Base-by-base conservation (phyloP, 2,888 invertebrate species). In the Rhagonycha fulva region DNA sequence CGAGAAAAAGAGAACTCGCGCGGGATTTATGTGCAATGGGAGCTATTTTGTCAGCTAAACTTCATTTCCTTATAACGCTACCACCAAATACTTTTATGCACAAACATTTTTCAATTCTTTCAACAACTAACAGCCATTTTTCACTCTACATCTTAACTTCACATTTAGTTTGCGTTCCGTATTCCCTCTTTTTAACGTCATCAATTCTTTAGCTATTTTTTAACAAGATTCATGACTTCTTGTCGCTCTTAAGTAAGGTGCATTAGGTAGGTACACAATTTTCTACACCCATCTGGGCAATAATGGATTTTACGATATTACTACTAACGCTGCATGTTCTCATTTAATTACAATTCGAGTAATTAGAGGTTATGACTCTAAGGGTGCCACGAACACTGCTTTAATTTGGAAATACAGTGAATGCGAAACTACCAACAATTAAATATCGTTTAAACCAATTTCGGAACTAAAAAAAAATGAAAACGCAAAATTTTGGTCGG, bases 311-410 rank as follows among this genome's bases (percentile, higher is more conserved):
- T 4, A 66, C 24, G 63, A 23, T 66, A 66, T 66, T 24, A 24
- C 24, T 24, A 66, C 23, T 10, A 11, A 14, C 14, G 68, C 72
- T 32, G 63, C 67, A 72, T 68, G 62, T 68, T 68, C 68, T 61
- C 68, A 72, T 74, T 72, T 74, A 74, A 74, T 74, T 74, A 74
- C 69, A 74, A 69, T 74, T 19, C 23, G 32, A 74, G 68, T 69
- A 74, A 74, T 74, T 68, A 63, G 74, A 74, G 63, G 69, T 47
- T 74, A 74, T 74, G 62, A 70, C 63, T 61, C 23, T 14, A 61
- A 63, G 74, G 69, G 69, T 74, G 74, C 63, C 68, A 69, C 32
- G 24, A 70, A 74, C 69, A 70, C 74, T 69, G 47, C 63, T 63
- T 74, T 74, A 74, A 74, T 74, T 69, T 70, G 30, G 32, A 74